Conservation (phyloP, 1,140 invertebrate species). For the Drosophila bocki region DNA sequence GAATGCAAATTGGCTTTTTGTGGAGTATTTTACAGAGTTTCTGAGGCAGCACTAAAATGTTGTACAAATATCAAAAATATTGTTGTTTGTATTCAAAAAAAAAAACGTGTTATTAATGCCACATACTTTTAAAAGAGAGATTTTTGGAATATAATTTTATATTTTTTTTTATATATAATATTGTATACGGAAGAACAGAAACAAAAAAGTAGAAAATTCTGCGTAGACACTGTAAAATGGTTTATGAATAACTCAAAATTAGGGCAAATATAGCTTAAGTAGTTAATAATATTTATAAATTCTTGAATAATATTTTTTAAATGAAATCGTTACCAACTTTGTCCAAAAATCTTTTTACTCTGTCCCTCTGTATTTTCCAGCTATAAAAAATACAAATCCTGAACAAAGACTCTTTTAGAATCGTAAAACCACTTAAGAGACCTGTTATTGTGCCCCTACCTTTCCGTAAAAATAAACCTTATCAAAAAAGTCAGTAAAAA, state of each 20-base stretch:
- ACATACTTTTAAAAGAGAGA: neutral
- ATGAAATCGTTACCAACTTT: neutral
- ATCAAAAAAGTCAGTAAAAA: constrained; percentile 4
- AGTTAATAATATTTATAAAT: neutral
- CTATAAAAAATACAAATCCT: neutral
- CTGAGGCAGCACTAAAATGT: neutral
- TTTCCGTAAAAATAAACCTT: constrained; percentile 3
- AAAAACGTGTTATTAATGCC: neutral
- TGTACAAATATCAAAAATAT: neutral
- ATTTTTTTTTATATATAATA: too few relatives aligned
- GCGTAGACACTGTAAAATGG: neutral
- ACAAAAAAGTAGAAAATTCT: too few relatives aligned
- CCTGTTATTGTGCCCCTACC: neutral
- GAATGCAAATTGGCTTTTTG: constrained; percentile 8
- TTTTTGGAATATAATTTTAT: neutral
- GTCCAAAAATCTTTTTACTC: neutral
- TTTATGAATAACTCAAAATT: neutral
- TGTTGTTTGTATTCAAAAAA: neutral
- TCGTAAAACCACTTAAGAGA: neutral
- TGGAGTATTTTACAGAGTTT: neutral
- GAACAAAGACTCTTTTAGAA: neutral
- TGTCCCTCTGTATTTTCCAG: neutral
- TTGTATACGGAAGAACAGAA: too few relatives aligned
- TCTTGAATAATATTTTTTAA: neutral
- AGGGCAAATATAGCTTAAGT: neutral